Evolutionary conservation across 1,140 invertebrate genomes (phyloP).

Genomic region (Theocolax elegans): DNA sequence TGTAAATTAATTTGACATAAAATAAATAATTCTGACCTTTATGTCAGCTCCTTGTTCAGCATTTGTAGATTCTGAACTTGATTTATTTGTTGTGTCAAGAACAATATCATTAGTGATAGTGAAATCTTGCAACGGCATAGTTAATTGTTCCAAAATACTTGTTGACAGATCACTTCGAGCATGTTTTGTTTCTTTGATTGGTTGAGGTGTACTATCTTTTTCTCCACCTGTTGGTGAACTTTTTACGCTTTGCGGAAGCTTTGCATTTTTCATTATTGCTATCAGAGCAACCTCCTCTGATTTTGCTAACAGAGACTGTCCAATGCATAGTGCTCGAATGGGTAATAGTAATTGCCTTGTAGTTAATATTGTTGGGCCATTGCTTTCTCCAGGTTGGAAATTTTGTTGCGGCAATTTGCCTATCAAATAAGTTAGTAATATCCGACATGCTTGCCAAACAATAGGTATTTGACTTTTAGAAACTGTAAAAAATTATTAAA

Average conservation of each 20-base stretch:
- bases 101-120: conserved; percentile 48
- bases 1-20: not conserved
- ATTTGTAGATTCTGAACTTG: conserved; percentile 44
- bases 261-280: conserved; percentile 76
- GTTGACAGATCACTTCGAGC: conserved; percentile 73
- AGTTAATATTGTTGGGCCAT: conserved; percentile 59
- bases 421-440: conserved; percentile 71
- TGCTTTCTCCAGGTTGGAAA: conserved; percentile 53
- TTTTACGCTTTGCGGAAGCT: conserved; percentile 71
- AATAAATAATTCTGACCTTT: conserved; percentile 51
- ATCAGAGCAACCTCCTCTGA: conserved; percentile 73
- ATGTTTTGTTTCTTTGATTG: conserved; percentile 70
- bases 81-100: conserved; percentile 52
- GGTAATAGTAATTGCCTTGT: conserved; percentile 71
- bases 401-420: conserved; percentile 64
- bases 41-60: conserved; percentile 54
- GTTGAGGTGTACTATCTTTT: conserved; percentile 69
- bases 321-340: conserved; percentile 72
- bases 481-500: conserved; percentile 65
- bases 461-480: conserved; percentile 72
- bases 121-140: conserved; percentile 73
- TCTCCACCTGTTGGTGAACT: conserved; percentile 65
- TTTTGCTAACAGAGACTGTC: conserved; percentile 69
- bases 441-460: conserved; percentile 70
- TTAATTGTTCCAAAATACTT: conserved; percentile 75